A percentile compares a stretch with the other conserved stretches of the same genome.
Evolutionary conservation across 2,797 vertebrate genomes (phyloP).

Genomic region (Setipinna tenuifilis): DNA sequence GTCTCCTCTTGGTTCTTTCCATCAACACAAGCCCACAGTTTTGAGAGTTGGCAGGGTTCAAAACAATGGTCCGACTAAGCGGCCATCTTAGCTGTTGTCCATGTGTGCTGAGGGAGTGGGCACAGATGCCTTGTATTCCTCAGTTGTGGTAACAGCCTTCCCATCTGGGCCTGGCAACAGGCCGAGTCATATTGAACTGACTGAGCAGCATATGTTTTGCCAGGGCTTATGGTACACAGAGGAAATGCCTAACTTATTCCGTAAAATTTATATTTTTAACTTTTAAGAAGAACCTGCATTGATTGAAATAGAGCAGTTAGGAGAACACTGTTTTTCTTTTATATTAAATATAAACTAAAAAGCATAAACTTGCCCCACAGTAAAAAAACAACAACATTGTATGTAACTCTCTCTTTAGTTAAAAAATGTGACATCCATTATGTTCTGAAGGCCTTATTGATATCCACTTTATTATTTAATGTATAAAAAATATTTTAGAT

Average conservation of each 20-base stretch:
- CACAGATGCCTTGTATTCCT: background rate
- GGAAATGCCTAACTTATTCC: background rate
- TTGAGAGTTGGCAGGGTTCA: background rate
- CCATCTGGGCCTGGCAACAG: background rate
- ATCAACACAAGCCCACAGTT: background rate
- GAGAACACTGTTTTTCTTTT: background rate
- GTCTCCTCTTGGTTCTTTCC: background rate
- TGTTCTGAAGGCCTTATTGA: too few relatives aligned
- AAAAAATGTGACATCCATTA: too few relatives aligned
- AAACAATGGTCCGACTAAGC: background rate
- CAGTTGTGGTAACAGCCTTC: background rate
- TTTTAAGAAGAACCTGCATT: background rate
- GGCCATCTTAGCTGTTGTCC: background rate
- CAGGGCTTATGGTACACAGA: background rate
- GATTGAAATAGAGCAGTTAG: background rate
- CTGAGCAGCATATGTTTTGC: background rate
- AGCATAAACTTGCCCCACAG: too few relatives aligned
- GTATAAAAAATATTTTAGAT: background rate
- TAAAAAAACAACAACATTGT: too few relatives aligned
- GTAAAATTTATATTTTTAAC: background rate
- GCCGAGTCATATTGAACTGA: background rate
- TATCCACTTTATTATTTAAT: too few relatives aligned
- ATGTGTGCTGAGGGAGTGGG: background rate
- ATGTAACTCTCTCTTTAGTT: too few relatives aligned
- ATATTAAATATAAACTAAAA: background rate